These are phyloP conservation scores for Spilarctia lutea DNA, from an alignment of 2,888 invertebrate species.

Conservation along the genomic window DNA sequence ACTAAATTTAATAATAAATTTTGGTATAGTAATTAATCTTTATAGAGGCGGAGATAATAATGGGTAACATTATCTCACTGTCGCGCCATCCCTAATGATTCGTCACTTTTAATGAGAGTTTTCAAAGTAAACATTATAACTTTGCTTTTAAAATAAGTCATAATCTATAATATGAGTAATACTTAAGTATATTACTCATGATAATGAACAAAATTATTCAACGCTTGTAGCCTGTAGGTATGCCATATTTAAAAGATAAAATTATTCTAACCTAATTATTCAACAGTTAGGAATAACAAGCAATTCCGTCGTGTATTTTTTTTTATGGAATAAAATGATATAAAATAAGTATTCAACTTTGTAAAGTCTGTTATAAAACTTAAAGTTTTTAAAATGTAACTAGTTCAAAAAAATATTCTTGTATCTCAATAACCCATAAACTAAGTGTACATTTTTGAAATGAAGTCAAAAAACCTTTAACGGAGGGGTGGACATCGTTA, in stretches of 20 bases:
- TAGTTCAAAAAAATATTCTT: neutral
- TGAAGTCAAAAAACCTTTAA: slow-evolving; percentile 28
- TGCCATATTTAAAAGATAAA: neutral
- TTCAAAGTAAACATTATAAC: slow-evolving; percentile 49
- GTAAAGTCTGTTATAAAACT: too few species aligned
- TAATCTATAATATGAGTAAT: slow-evolving; percentile 17
- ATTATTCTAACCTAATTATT: neutral
- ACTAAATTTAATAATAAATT: neutral
- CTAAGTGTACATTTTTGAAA: slow-evolving; percentile 30
- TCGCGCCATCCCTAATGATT: slow-evolving; percentile 60
- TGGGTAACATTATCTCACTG: slow-evolving; percentile 70
- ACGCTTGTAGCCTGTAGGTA: neutral
- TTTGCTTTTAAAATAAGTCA: slow-evolving; percentile 49
- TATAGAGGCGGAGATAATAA: slow-evolving; percentile 53
- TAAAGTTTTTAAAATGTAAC: neutral
- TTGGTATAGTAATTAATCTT: slow-evolving; percentile 13
- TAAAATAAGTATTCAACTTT: too few species aligned
- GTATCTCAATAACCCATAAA: neutral
- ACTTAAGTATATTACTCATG: neutral
- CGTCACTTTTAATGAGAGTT: slow-evolving; percentile 68
- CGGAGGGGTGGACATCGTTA: slow-evolving; percentile 34
- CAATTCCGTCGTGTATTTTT: neutral
- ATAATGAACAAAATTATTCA: neutral
- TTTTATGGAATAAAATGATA: too few species aligned
- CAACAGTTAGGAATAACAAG: neutral